Base-by-base conservation (phyloP, 2,888 invertebrate genomes). In the Lamellibrachia columna region DNA sequence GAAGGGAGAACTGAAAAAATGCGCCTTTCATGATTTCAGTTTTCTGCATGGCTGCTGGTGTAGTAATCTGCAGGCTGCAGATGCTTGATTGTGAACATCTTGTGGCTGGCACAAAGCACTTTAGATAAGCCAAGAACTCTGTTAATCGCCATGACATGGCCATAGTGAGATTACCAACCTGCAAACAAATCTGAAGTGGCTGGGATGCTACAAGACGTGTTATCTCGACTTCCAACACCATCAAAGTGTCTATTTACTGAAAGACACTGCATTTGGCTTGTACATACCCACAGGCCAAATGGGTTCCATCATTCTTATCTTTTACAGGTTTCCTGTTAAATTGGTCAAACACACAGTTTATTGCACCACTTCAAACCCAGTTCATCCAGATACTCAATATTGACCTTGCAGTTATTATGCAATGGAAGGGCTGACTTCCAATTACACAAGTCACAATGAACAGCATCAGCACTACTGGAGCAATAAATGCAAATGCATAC, bases 291-390 rank as follows among this genome's bases (percentile, higher is more conserved):
- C 75, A 75, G 4, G 22, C 75, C 75, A 75, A 75, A 75, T 75
- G 75, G 75, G 22, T 75, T 75, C 75, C 75, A 75, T 75, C 75
- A 75, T n/a, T 22, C 75, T 75, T 75, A 75, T 75, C 75, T 75
- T 15, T 75, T 75, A 75, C 75, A 75, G 15, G 22, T 6, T n/a
- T 75, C 22, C 22, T 75, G 75, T 15, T 22, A 22, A 3, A 75
- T 22, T 15, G 22, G 75, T 75, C 75, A 75, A 75, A 75, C 75
- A 75, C 22, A 75, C 55, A 55, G 55, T 55, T 55, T 55, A 55
- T 55, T 55, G 75, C 75, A 75, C 75, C 22, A 6, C 6, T 75
- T 75, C 22, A 40, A 75, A 75, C 75, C 75, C 75, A 22, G 75
- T 75, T 75, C n/a, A 15, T 75, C 15, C n/a, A 3, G 75, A 75